phyloP scores from a whole-genome alignment of 1,140 invertebrate species.

The Medauroidea extradentata region DNA sequence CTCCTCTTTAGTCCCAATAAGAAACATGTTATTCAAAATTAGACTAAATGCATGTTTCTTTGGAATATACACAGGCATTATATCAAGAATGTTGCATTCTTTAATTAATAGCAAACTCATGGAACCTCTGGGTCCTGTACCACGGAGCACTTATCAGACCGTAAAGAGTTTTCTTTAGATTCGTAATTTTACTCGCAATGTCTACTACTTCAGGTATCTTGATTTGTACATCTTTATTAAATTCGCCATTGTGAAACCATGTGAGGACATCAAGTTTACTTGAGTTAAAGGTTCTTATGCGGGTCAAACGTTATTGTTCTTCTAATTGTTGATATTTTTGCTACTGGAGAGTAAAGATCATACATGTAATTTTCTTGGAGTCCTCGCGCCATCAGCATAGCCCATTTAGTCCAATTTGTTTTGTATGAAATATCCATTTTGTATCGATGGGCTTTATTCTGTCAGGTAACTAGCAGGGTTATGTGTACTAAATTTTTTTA shows the following conservation, averaged over 20 bases:
- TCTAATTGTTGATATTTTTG: slow-evolving; percentile 26
- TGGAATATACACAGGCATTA: no score
- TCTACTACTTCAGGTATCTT: slow-evolving; percentile 24
- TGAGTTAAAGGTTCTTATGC: slow-evolving; percentile 21
- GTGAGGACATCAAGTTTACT: slow-evolving; percentile 28
- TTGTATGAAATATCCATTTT: slow-evolving; percentile 21
- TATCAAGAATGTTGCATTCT: no score
- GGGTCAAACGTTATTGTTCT: slow-evolving; percentile 14
- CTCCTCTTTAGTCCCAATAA: no score
- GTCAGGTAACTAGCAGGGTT: neutral
- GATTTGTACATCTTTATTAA: slow-evolving; percentile 23
- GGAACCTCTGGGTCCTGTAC: neutral
- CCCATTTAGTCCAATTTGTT: slow-evolving; percentile 17
- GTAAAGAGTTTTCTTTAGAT: no score
- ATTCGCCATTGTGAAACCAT: slow-evolving; percentile 24
- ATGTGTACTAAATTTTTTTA: slow-evolving; percentile 25
- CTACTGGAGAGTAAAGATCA: slow-evolving; percentile 27
- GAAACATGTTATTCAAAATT: no score
- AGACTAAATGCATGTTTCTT: no score
- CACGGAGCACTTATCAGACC: no score
- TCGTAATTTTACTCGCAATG: no score
- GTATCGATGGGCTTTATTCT: slow-evolving; percentile 11
- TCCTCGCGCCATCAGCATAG: slow-evolving; percentile 23
- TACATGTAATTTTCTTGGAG: slow-evolving; percentile 21
- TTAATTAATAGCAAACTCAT: neutral